Conservation (phyloP, 2,888 invertebrate genomes). For the Latheticus oryzae region DNA sequence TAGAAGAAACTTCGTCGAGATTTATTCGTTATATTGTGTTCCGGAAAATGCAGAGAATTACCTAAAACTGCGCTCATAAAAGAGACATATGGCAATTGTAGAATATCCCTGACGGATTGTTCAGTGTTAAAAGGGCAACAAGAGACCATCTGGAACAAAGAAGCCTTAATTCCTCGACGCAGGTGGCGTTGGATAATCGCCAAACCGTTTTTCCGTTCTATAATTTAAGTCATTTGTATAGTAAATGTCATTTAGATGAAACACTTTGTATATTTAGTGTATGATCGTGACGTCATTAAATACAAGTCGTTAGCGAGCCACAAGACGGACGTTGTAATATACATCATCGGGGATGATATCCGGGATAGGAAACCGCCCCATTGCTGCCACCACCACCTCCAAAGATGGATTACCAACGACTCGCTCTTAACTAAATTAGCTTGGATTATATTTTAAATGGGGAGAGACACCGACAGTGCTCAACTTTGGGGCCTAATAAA, state of each 20-base stretch:
- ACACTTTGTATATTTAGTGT: slow-evolving; percentile 2
- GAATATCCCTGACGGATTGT: too few species aligned
- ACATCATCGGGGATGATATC: slow-evolving; percentile 47
- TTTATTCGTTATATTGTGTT: too few species aligned
- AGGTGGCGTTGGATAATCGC: neutral
- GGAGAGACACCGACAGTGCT: slow-evolving; percentile 8
- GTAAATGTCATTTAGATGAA: too few species aligned
- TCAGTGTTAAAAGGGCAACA: too few species aligned
- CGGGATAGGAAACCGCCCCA: slow-evolving; percentile 23
- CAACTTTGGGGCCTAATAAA: slow-evolving; percentile 16
- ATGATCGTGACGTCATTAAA: slow-evolving; percentile 52
- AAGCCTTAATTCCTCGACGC: too few species aligned
- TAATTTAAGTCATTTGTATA: too few species aligned
- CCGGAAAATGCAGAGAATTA: too few species aligned
- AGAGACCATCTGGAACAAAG: too few species aligned
- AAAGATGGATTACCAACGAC: slow-evolving; percentile 44
- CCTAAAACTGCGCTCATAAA: too few species aligned
- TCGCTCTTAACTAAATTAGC: slow-evolving; percentile 44
- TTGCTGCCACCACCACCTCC: slow-evolving; percentile 14
- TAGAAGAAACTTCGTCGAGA: too few species aligned
- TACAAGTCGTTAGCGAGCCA: slow-evolving; percentile 51
- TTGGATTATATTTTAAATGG: slow-evolving; percentile 41
- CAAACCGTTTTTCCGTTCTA: too few species aligned
- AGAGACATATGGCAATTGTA: too few species aligned
- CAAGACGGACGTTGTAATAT: slow-evolving; percentile 50